These are phyloP conservation scores for Eupleurogrammus muticus DNA, from an alignment of 2,797 vertebrate genomes.

Conservation along the genomic window DNA sequence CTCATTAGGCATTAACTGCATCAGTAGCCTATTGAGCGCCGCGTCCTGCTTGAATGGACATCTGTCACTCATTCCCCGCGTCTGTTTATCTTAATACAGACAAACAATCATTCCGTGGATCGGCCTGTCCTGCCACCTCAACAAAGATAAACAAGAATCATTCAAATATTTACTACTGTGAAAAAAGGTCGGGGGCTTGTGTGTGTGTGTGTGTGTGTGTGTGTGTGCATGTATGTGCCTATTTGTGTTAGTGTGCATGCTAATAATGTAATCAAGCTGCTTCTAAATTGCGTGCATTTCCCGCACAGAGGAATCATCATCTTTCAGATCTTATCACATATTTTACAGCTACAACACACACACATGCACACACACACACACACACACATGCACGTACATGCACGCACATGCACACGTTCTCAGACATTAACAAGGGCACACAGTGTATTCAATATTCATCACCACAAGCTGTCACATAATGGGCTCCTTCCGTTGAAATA, in stretches of 20 bases:
- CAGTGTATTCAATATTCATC: constrained; percentile 80
- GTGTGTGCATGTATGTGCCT: constrained; percentile 2
- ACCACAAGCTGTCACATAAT: constrained; percentile 82
- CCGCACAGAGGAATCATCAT: constrained; percentile 33
- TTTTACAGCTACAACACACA: constrained; percentile 24
- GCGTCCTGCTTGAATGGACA: constrained; percentile 63
- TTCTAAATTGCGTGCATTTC: constrained; percentile 14
- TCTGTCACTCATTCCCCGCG: constrained; percentile 79
- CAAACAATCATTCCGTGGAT: constrained; percentile 51
- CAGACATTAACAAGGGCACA: constrained; percentile 56
- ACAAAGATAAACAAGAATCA: constrained; percentile 74
- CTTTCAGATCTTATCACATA: constrained; percentile 31
- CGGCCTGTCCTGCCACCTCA: constrained; percentile 41
- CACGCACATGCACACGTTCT: constrained; percentile 24
- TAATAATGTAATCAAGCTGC: constrained; percentile 37
- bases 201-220: constrained; percentile 5
- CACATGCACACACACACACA: constrained; percentile 35
- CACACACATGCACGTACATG: constrained; percentile 34
- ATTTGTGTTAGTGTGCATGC: constrained; percentile 5
- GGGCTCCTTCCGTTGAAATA: constrained; percentile 69
- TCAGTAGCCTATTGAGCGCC: constrained; percentile 59
- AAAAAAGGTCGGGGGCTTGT: constrained; percentile 57
- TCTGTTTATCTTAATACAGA: constrained; percentile 78
- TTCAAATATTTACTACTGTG: constrained; percentile 81
- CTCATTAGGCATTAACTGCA: constrained; percentile 83